Evolutionary conservation across 2,888 invertebrate species (phyloP).

Genomic region (Drosophila robusta): DNA sequence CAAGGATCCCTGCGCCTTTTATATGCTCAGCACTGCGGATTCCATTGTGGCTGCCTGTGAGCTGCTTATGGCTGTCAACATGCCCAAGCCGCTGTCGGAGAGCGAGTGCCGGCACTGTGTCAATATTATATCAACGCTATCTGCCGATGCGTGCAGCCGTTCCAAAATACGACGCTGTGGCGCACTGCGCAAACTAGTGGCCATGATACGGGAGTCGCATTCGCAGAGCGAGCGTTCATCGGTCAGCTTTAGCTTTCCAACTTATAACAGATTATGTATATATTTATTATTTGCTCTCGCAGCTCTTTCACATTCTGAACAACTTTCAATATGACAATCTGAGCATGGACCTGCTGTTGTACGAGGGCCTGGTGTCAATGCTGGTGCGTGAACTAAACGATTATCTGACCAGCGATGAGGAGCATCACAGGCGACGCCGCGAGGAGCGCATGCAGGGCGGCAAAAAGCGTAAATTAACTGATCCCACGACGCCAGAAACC

Average conservation of each 20-base stretch:
- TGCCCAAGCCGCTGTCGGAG: slow-evolving; percentile 76
- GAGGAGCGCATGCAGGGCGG: slow-evolving; percentile 80
- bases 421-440: slow-evolving; percentile 79
- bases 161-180: slow-evolving; percentile 84
- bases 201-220: slow-evolving; percentile 80
- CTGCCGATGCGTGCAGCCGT: slow-evolving; percentile 84
- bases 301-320: slow-evolving; percentile 85
- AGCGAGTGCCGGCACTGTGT: slow-evolving; percentile 83
- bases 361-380: slow-evolving; percentile 86
- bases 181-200: slow-evolving; percentile 82
- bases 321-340: slow-evolving; percentile 85
- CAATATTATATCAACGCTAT: slow-evolving; percentile 83
- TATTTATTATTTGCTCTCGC: not conserved
- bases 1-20: slow-evolving; percentile 78
- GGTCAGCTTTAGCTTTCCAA: slow-evolving; percentile 49
- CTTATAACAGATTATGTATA: not conserved
- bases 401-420: slow-evolving; percentile 83
- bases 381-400: slow-evolving; percentile 85
- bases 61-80: slow-evolving; percentile 77
- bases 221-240: slow-evolving; percentile 81
- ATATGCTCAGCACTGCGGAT: slow-evolving; percentile 81
- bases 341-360: slow-evolving; percentile 86
- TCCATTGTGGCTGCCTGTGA: slow-evolving; percentile 83
- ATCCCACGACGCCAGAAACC: slow-evolving; percentile 57
- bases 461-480: slow-evolving; percentile 81